Evolutionary conservation across 2,888 invertebrate species (phyloP), one percentile per base, ranked within the genome.

Genomic region (Himalopsyche tibetana): DNA sequence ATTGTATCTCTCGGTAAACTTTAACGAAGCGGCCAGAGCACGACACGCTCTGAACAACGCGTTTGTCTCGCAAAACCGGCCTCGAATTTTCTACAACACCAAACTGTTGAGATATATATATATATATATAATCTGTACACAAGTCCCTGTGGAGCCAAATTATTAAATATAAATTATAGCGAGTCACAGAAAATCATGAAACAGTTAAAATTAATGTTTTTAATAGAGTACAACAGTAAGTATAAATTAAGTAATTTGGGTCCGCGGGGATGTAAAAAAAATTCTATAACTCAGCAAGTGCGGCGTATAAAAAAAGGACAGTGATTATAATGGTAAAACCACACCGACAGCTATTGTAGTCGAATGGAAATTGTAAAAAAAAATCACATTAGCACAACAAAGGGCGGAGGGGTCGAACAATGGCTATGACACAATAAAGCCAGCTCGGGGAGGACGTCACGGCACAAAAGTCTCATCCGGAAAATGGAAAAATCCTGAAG

Each of bases 371-470:
- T 19, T 63, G 63, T 63, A 19, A 63, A 86, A 81, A 45, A 56
- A 85, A 84, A 86, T 79, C 86, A 87, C 86, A 87, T 86, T 86
- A 84, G 80, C 86, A 89, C 86, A 89, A 89, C 89, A 88, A 89
- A 89, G 88, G 88, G 28, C 63, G 28, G 63, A 63, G 89, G 84
- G 89, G 89, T 89, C 89, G 88, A 90, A 90, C 90, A 90, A 90
- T 89, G 90, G 90, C 88, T 89, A 88, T 89, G 88, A 85, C 89
- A 87, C 88, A 89, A 89, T 42, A 74, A 40, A 55, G 45, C 63
- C 19, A 79, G 84, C n/a, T 45, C 63, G 42, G 83, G 63, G 28
- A 28, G 8, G 28, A 63, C 63, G 63, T 63, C 63, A 63, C 63
- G 51, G 51, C 51, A 63, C 63, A 63, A 19, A 19, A 63, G 63